Evolutionary conservation across 2,113 vertebrate species (phyloP), one percentile per base, ranked within the genome.

Genomic region (Apus apus): DNA sequence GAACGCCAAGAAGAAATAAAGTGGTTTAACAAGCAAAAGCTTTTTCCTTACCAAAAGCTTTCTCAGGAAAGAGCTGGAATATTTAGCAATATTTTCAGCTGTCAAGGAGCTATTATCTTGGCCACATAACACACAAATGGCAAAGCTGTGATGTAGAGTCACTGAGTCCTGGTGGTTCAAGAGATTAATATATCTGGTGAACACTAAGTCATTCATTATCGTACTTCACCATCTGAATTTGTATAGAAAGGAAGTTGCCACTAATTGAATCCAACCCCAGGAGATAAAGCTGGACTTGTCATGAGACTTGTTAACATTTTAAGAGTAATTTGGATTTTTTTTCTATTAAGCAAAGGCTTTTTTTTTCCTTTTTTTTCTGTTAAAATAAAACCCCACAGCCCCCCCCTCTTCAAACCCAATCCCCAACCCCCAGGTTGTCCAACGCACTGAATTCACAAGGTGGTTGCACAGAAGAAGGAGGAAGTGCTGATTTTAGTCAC

Each of bases 191-290:
- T 66, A 85, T 56, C 57, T 67, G 89, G 40, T 34, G 80, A 93
- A 15, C 53, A 3, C 81, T 21, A 19, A 75, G 56, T 43, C 5
- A 62, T 89, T 95, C 77, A 34, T 83, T 68, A 32, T 85, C 38
- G 1, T 20, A 15, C 83, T 83, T 13, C 34, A 9, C 70, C 14
- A 14, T 54, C 72, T 8, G 2, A 53, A 74, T 34, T 45, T 43
- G 2, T 11, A 15, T 5, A 14, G 32, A 62, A 51, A 64, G 75
- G 79, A 15, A 64, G 23, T 6, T 64, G 68, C 65, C 26, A 17
- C 84, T 89, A 45, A 78, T 78, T 87, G 91, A 93, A 66, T 89
- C 40, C n/a, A 57, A 40, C 6, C 85, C 90, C 90, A 29, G 62
- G 85, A 80, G 85, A 34, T 7, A 26, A 51, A 51, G 36, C 68